Evolutionary conservation across 2,888 invertebrate genomes (phyloP), one percentile per base, ranked within the genome.

Genomic region (Clunio marinus): DNA sequence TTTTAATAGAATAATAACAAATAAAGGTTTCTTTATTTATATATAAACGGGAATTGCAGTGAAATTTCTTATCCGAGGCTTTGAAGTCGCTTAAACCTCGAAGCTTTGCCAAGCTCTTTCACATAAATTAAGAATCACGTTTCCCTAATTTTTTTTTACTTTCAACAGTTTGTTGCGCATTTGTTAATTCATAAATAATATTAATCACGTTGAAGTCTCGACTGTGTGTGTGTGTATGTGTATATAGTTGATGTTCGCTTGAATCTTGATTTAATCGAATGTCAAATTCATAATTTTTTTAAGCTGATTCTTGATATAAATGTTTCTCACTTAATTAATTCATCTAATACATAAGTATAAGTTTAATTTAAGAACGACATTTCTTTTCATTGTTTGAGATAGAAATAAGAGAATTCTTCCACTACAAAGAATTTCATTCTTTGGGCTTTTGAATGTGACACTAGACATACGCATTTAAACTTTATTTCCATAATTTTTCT

Each of bases 281-380:
- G 41, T 41, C 41, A 41, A n/a, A 41, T 41, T 41, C 5, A 32
- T 32, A 32, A 13, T 32, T 32, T n/a, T n/a, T 32, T 32, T 32
- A 41, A 41, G 41, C 41, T 41, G 41, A 41, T 41, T 13, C 13
- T 41, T 41, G n/a, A n/a, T n/a, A n/a, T n/a, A 13, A 41, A 41
- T 41, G 7, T 41, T 41, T n/a, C n/a, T 41, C 41, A 22, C 13
- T 32, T 32, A 5, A 8, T 32, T 51, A 8, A 51, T 22, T 51
- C 41, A 41, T 51, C 51, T 51, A 51, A 51, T 51, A n/a, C n/a
- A n/a, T n/a, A n/a, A n/a, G n/a, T n/a, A 22, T 51, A 51, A 51
- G 22, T 51, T 51, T 7, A 3, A 51, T 17, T 51, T 51, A 51
- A 51, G 20, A 51, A 51, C 51, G 51, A 41, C 22, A 2, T 51